Percentiles rank a stretch among this genome's conserved stretches.
phyloP scores from a whole-genome alignment of 2,113 vertebrate species.

The Malurus elegans region DNA sequence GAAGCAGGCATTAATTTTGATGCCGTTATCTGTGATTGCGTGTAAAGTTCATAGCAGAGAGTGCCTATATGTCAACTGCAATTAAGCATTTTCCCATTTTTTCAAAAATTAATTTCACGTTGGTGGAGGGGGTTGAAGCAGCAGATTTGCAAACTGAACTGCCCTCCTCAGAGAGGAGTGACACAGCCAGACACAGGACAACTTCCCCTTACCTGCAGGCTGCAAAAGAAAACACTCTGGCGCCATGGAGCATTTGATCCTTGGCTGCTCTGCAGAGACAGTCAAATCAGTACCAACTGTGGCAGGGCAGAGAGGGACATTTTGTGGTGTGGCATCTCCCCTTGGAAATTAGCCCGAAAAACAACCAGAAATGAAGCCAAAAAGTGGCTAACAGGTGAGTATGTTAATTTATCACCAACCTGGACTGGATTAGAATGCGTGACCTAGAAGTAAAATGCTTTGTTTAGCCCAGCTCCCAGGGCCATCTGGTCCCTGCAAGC shows the following conservation, averaged over 20 bases:
- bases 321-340: neutral
- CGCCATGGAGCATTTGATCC: constrained; percentile 13
- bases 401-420: constrained; percentile 23
- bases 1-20: constrained; percentile 50
- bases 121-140: neutral
- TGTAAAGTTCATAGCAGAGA: constrained; percentile 18
- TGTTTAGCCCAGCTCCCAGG: constrained; percentile 43
- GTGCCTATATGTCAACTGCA: constrained; percentile 28
- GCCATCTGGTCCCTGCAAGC: constrained; percentile 37
- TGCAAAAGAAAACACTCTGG: constrained; percentile 51
- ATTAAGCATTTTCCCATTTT: constrained; percentile 23
- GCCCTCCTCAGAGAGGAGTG: neutral
- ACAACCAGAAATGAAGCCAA: neutral
- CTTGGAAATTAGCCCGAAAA: constrained; percentile 1
- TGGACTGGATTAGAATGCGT: constrained; percentile 39
- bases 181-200: constrained; percentile 10
- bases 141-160: constrained; percentile 2
- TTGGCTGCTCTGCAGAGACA: constrained; percentile 14
- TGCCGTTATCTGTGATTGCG: constrained; percentile 28
- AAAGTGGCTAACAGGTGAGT: constrained; percentile 43
- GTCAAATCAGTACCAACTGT: constrained; percentile 34
- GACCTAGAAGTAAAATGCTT: constrained; percentile 57
- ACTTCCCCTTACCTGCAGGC: constrained; percentile 53
- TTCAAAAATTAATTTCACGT: neutral
- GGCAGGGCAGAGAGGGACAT: neutral